Percentiles rank a stretch among this genome's conserved stretches.
Conservation (phyloP, 2,888 invertebrate genomes). For the Caenorhabditis auriculariae region DNA sequence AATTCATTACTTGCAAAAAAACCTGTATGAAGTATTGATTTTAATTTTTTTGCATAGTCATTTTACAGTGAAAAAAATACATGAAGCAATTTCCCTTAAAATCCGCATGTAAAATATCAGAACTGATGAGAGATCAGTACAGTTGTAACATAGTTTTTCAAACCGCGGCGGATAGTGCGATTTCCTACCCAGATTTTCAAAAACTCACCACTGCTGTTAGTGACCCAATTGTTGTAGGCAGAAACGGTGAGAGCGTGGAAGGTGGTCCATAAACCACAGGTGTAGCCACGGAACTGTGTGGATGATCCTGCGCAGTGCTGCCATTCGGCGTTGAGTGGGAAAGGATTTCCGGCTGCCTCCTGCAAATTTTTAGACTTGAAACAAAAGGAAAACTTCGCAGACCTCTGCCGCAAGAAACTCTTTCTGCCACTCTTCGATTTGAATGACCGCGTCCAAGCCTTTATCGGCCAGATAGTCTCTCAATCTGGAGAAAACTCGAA, state of each 20-base stretch:
- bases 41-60: too few species aligned
- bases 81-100: too few species aligned
- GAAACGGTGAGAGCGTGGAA: constrained; percentile 89
- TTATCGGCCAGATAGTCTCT: constrained; percentile 52
- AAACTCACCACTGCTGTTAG: constrained; percentile 17
- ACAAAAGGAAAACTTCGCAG: neutral
- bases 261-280: constrained; percentile 90
- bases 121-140: too few species aligned
- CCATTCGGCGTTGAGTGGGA: constrained; percentile 58
- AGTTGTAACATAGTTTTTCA: too few species aligned
- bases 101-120: too few species aligned
- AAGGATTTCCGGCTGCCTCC: constrained; percentile 53
- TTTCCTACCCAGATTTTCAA: neutral
- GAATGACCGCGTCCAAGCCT: constrained; percentile 38
- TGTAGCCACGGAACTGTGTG: constrained; percentile 73
- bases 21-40: too few species aligned
- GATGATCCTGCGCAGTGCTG: constrained; percentile 56
- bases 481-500: constrained; percentile 38
- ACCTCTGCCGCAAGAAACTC: constrained; percentile 57
- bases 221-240: constrained; percentile 66
- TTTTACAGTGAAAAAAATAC: too few species aligned
- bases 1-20: too few species aligned
- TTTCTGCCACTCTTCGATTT: constrained; percentile 53
- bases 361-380: constrained; percentile 9
- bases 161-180: too few species aligned